phyloP scores from a whole-genome alignment of 2,113 vertebrate species.

The Periophthalmus modestus region DNA sequence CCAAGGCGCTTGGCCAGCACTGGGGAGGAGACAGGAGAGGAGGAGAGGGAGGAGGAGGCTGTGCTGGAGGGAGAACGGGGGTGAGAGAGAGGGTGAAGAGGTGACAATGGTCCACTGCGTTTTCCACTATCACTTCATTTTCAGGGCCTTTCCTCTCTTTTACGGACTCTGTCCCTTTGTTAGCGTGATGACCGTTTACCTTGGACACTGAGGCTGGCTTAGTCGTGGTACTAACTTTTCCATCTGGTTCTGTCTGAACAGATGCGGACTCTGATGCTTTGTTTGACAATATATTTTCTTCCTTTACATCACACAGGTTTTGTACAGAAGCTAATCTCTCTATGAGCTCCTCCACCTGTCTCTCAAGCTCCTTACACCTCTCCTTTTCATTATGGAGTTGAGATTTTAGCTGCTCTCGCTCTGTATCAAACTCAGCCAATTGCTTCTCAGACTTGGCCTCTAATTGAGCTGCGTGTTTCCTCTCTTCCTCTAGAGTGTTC shows the following conservation, averaged over 20 bases:
- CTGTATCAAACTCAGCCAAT: constrained; percentile 87
- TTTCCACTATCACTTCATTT: constrained; percentile 69
- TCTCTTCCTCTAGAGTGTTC: constrained; percentile 82
- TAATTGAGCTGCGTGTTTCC: constrained; percentile 77
- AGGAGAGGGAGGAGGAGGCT: constrained; percentile 89
- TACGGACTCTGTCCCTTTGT: constrained; percentile 65
- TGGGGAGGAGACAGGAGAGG: constrained; percentile 93
- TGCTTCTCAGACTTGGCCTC: constrained; percentile 88
- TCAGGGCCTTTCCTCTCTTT: constrained; percentile 67
- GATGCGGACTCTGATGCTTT: constrained; percentile 56
- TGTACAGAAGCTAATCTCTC: constrained; percentile 66
- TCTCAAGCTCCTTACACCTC: constrained; percentile 83
- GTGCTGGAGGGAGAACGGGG: constrained; percentile 85
- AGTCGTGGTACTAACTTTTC: constrained; percentile 51
- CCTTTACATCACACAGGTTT: constrained; percentile 44
- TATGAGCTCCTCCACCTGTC: constrained; percentile 84
- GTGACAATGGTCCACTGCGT: constrained; percentile 62
- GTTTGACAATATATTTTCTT: constrained; percentile 40
- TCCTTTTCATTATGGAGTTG: constrained; percentile 87
- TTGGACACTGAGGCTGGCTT: constrained; percentile 70
- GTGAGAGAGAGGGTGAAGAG: constrained; percentile 67
- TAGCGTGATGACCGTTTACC: constrained; percentile 81
- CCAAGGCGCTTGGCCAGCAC: constrained; percentile 84
- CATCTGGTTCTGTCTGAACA: constrained; percentile 83
- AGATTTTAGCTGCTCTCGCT: constrained; percentile 85